Conservation (phyloP, 2,113 vertebrate species). For the Scomber scombrus region DNA sequence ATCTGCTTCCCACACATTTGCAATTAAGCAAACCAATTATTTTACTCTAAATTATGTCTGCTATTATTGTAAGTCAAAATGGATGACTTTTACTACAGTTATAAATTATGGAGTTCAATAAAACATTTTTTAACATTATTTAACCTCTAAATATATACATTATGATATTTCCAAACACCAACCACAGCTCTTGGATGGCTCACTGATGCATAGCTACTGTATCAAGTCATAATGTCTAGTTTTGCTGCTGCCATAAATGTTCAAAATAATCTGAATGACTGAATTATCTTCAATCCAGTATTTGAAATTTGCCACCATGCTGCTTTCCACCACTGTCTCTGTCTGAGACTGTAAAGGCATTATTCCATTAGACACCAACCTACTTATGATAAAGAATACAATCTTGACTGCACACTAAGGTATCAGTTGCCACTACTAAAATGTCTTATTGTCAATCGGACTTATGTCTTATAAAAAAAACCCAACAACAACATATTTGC, state of each 20-base stretch:
- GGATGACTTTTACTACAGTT: background rate
- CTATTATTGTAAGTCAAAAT: background rate
- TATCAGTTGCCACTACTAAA: background rate
- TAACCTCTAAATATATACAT: constrained; percentile 9
- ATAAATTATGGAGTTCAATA: background rate
- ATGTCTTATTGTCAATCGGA: constrained; percentile 27
- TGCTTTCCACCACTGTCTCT: constrained; percentile 31
- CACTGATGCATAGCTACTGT: background rate
- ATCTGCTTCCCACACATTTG: background rate
- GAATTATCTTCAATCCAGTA: constrained; percentile 41
- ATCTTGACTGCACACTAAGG: constrained; percentile 44
- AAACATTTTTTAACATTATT: background rate
- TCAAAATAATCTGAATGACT: constrained; percentile 4
- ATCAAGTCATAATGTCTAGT: constrained; percentile 3
- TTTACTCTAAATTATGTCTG: background rate
- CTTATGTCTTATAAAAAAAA: constrained; percentile 10
- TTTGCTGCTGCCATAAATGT: constrained; percentile 21
- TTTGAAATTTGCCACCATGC: constrained; percentile 42
- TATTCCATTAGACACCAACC: constrained; percentile 60
- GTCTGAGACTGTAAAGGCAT: constrained; percentile 48
- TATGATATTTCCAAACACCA: background rate
- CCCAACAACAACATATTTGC: background rate
- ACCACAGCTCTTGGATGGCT: background rate
- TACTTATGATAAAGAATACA: constrained; percentile 42
- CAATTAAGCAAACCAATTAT: background rate